phyloP scores from a whole-genome alignment of 2,113 vertebrate genomes.

The Climacteris rufus region DNA sequence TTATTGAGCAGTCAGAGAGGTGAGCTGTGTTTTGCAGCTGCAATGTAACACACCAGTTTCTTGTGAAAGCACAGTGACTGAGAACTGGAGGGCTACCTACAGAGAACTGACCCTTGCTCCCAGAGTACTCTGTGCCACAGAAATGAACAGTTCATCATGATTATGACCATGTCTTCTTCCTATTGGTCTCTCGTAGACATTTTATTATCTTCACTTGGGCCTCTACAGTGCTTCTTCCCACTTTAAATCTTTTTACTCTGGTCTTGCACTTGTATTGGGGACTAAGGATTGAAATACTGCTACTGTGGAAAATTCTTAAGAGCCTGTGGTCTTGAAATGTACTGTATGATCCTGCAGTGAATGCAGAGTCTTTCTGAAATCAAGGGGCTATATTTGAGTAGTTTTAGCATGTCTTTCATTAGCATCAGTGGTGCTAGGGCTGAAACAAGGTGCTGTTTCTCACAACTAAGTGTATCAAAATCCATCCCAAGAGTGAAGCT shows the following conservation, averaged over 20 bases:
- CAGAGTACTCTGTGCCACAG: not conserved
- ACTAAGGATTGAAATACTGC: constrained; percentile 69
- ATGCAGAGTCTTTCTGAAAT: not conserved
- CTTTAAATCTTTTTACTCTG: constrained; percentile 39
- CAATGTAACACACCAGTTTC: not conserved
- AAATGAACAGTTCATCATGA: not conserved
- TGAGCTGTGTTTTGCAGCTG: constrained; percentile 18
- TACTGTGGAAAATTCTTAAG: constrained; percentile 2
- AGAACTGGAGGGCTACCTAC: not conserved
- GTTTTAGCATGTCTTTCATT: not conserved
- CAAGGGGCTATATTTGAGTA: not conserved
- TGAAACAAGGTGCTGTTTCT: not conserved
- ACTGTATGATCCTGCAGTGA: not conserved
- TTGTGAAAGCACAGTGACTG: not conserved
- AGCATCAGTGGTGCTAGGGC: not conserved
- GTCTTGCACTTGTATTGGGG: constrained; percentile 17
- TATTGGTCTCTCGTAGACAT: not conserved
- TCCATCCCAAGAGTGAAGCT: not conserved
- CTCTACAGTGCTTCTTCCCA: constrained; percentile 11
- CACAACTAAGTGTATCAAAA: not conserved
- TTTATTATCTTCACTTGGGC: constrained; percentile 4
- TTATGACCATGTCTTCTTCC: not conserved
- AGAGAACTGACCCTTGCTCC: not conserved
- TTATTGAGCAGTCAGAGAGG: not conserved
- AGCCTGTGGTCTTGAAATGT: not conserved